Base-by-base conservation (phyloP, 2,113 vertebrate species). In the Gobiocypris rarus region DNA sequence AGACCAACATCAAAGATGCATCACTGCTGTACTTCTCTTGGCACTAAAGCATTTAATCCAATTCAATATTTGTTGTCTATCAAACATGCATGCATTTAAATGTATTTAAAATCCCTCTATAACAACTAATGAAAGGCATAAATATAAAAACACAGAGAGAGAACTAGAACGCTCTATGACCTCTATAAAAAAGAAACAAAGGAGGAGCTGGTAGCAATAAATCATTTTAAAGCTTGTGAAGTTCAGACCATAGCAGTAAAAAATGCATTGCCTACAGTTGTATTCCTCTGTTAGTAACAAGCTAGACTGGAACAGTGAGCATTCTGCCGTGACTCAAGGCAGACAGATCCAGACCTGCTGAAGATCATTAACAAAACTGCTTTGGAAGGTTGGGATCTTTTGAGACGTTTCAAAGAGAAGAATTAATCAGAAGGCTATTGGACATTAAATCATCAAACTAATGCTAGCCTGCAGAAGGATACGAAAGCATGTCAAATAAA, bases 341-440 rank as follows among this genome's bases (percentile, higher is more conserved):
- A 81, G 59, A 88, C 81, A 80, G 87, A 50, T 80, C 84, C 83
- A 89, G 90, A 89, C 89, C 87, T 91, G 86, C 89, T 73, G 9
- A 79, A 86, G 48, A 90, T 83, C 13, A 45, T 58, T 54, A 78
- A 17, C 34, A 15, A 43, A 77, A 77, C 31, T 41, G 52, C 22
- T 34, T 38, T 38, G 38, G 4, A 43, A 73, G 70, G 43, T 19
- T 73, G n/a, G 15, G 43, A 73, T 26, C n/a, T 48, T n/a, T 15
- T 73, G 48, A 76, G 48, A 22, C 13, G n/a, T 75, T 75, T 52
- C 28, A 38, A 14, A 54, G 15, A 34, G 7, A 54, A 22, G 7
- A 17, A 54, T 75, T 54, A 11, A 31, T 75, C 73, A 54, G 15
- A 75, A 45, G 14, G 10, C 28, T 13, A 56, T 56, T 38, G 9